These are phyloP conservation scores for Drosophila micromelanica DNA, from an alignment of 1,140 invertebrate species.

Conservation along the genomic window DNA sequence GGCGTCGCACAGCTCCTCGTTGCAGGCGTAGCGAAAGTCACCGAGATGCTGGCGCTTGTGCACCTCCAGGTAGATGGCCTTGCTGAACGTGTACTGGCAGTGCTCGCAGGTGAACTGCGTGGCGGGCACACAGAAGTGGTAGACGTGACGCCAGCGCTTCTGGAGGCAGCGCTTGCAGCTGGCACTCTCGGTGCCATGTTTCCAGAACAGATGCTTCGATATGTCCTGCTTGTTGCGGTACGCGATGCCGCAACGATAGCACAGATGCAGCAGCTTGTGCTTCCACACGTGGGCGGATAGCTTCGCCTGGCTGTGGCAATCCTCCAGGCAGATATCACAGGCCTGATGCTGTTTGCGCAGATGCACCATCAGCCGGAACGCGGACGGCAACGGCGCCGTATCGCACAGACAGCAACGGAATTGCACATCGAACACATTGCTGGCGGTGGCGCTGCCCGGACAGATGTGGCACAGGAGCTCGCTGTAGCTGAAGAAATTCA, in stretches of 20 bases:
- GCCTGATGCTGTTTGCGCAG: conserved; percentile 91
- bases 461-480: conserved; percentile 93
- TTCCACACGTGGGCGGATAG: conserved; percentile 94
- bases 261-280: conserved; percentile 93
- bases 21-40: conserved; percentile 90
- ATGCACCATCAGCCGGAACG: conserved; percentile 94
- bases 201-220: conserved; percentile 95
- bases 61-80: conserved; percentile 91
- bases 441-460: conserved; percentile 88
- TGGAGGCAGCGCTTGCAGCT: conserved; percentile 93
- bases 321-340: conserved; percentile 93
- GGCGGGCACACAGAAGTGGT: conserved; percentile 94
- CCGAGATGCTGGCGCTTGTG: conserved; percentile 91
- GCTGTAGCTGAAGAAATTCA: conserved; percentile 93
- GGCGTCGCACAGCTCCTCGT: conserved; percentile 88
- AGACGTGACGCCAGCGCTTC: conserved; percentile 95
- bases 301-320: conserved; percentile 89
- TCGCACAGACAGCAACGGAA: conserved; percentile 91
- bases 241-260: conserved; percentile 93
- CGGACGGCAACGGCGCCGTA: conserved; percentile 90
- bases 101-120: conserved; percentile 91
- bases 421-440: conserved; percentile 85
- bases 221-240: conserved; percentile 94
- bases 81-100: conserved; percentile 90
- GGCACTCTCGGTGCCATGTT: conserved; percentile 94